Percentiles rank a stretch among this genome's conserved stretches.
Conservation (phyloP, 2,113 vertebrate genomes). For the Oryzias melastigma region DNA sequence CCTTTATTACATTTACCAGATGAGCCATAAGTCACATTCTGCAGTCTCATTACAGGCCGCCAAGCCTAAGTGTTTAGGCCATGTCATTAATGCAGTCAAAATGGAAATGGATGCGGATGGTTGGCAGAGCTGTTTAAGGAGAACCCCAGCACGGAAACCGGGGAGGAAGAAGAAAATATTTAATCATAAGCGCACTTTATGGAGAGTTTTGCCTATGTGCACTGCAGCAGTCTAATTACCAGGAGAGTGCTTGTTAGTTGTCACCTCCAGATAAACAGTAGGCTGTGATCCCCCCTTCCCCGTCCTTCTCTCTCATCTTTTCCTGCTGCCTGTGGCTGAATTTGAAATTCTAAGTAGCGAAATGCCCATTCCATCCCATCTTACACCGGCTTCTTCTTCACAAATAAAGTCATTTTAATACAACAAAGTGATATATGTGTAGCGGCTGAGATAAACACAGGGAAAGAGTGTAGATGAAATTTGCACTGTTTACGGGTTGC, state of each 20-base stretch:
- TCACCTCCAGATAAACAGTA: constrained; percentile 70
- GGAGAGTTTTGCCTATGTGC: constrained; percentile 41
- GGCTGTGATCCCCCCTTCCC: constrained; percentile 11
- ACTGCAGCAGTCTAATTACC: constrained; percentile 67
- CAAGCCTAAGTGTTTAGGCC: constrained; percentile 26
- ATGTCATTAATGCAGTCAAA: constrained; percentile 38
- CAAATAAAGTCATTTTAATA: constrained; percentile 11
- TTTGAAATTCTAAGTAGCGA: constrained; percentile 64
- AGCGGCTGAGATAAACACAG: constrained; percentile 6
- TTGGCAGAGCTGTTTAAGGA: constrained; percentile 30
- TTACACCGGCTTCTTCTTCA: constrained; percentile 3
- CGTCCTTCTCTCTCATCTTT: not conserved
- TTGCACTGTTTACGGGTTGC: not conserved
- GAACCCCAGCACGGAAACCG: constrained; percentile 17
- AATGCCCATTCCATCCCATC: constrained; percentile 47
- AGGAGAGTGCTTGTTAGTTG: constrained; percentile 67
- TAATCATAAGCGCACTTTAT: constrained; percentile 53
- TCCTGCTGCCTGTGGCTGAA: constrained; percentile 18
- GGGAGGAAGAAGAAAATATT: constrained; percentile 40
- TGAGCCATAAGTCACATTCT: constrained; percentile 38
- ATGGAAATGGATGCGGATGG: constrained; percentile 42
- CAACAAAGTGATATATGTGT: constrained; percentile 23
- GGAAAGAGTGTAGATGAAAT: constrained; percentile 16
- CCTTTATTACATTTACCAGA: constrained; percentile 36
- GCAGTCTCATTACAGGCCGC: constrained; percentile 38